Evolutionary conservation across 2,888 invertebrate species (phyloP).

Genomic region (Silvanus unidentatus): DNA sequence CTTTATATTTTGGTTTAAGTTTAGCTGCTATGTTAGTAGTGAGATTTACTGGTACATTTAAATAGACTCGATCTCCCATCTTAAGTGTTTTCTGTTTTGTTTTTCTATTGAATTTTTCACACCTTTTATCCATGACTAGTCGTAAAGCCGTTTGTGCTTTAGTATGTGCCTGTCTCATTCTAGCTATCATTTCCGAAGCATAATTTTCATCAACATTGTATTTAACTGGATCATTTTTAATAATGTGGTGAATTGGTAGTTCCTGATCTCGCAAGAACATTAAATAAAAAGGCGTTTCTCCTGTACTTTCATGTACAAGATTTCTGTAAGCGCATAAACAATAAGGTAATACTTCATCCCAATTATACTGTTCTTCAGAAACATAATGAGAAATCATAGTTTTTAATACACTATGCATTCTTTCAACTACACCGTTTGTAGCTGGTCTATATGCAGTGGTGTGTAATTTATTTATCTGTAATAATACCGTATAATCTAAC

Average conservation of each 20-base stretch:
- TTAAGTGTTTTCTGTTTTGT: constrained; percentile 1
- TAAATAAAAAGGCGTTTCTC: constrained; percentile 22
- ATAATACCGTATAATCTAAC: constrained; percentile 18
- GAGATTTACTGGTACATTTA: constrained; percentile 1
- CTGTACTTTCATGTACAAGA: constrained; percentile 17
- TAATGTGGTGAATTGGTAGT: constrained; percentile 18
- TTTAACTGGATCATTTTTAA: constrained; percentile 8
- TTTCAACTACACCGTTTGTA: constrained; percentile 32
- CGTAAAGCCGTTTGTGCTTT: constrained; percentile 2
- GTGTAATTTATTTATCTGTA: constrained; percentile 24
- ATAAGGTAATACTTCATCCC: constrained; percentile 29
- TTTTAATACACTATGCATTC: constrained; percentile 29
- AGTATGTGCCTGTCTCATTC: constrained; percentile 6
- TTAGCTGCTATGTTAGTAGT: constrained; percentile 1
- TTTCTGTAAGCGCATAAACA: constrained; percentile 24
- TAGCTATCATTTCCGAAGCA: constrained; percentile 5
- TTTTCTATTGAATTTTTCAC: constrained; percentile 1
- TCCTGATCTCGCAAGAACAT: constrained; percentile 22
- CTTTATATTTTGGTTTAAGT: neutral
- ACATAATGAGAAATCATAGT: constrained; percentile 29
- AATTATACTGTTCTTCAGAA: constrained; percentile 20
- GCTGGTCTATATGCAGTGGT: constrained; percentile 30
- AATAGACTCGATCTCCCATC: constrained; percentile 8
- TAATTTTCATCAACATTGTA: constrained; percentile 13
- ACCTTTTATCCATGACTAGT: neutral